Evolutionary conservation across 2,888 invertebrate genomes (phyloP).

Genomic region (Hypsopygia costalis): DNA sequence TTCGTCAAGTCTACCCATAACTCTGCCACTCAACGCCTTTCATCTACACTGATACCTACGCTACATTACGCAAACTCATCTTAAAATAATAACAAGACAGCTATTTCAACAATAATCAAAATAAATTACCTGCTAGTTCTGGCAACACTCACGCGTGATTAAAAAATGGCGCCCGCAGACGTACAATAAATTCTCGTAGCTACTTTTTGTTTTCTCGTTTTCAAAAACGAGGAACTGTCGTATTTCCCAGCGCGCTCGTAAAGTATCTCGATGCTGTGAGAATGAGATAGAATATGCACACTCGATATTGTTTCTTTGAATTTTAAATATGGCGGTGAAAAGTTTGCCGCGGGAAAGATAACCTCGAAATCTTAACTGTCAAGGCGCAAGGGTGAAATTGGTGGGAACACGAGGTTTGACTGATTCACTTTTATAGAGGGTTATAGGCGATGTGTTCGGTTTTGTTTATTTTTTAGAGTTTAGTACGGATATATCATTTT

Average conservation of each 20-base stretch:
- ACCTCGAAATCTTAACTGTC: conserved; percentile 30
- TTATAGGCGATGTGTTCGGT: too few species aligned
- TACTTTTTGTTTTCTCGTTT: conserved; percentile 43
- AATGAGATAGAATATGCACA: conserved; percentile 60
- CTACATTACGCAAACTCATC: conserved; percentile 2
- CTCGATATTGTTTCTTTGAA: conserved; percentile 76
- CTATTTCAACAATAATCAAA: conserved; percentile 17
- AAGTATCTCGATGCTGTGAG: conserved; percentile 56
- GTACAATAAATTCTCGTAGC: conserved; percentile 44
- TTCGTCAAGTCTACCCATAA: too few species aligned
- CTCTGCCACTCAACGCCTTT: neutral
- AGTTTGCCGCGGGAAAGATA: conserved; percentile 26
- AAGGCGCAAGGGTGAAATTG: conserved; percentile 31
- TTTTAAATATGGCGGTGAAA: conserved; percentile 51
- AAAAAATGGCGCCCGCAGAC: conserved; percentile 48
- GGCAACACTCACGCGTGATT: conserved; percentile 45
- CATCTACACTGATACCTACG: neutral
- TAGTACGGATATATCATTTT: too few species aligned
- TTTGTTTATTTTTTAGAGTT: too few species aligned
- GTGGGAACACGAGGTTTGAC: conserved; percentile 22
- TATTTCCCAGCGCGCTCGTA: conserved; percentile 69
- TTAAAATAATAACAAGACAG: conserved; percentile 5
- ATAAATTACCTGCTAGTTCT: conserved; percentile 37
- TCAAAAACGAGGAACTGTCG: conserved; percentile 54
- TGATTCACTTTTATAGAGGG: conserved; percentile 13